Base-by-base conservation (phyloP, 2,797 vertebrate species). In the Pygocentrus nattereri region DNA sequence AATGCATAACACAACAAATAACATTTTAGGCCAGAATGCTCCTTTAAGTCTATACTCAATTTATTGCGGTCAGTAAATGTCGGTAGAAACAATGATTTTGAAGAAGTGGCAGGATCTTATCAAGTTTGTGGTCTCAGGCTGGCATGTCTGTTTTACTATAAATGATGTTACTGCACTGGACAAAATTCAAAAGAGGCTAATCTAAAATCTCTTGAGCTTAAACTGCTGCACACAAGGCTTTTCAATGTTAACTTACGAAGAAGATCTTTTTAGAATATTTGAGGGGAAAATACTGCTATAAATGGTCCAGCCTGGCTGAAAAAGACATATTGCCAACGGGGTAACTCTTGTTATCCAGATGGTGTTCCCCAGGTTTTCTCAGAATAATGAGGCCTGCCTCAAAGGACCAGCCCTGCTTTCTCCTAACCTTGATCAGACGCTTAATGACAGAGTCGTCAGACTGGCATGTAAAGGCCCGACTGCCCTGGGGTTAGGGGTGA, bases 391-490 rank as follows among this genome's bases (percentile, higher is more conserved):
- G 21, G 71, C 18, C 52, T 10, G 8, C 75, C 89, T 84, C 31
- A 80, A 78, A 82, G 30, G 67, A 77, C n/a, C 80, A 78, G 74
- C 77, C 69, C 77, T 72, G 88, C 81, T 76, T 52, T 30, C 27
- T 65, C 62, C 19, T 10, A 21, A 65, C 77, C 82, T 81, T 84
- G 64, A 86, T 85, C 83, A 87, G 54, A 74, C 50, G 54, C 74
- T 75, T 75, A 87, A 85, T 86, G 78, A 86, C 49, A 67, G 79
- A 76, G 31, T 75, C 82, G 69, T 81, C 82, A 86, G 86, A 88
- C 72, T 64, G 76, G 85, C 85, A 88, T 82, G 86, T 86, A 88
- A 88, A 82, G 70, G 76, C 73, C 67, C 72, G 70, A 85, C 61
- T 85, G 85, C 89, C 74, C 50, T 83, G 86, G 85, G 56, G 73